Conservation (phyloP, 1,140 invertebrate species). For the Drosophila saltans region DNA sequence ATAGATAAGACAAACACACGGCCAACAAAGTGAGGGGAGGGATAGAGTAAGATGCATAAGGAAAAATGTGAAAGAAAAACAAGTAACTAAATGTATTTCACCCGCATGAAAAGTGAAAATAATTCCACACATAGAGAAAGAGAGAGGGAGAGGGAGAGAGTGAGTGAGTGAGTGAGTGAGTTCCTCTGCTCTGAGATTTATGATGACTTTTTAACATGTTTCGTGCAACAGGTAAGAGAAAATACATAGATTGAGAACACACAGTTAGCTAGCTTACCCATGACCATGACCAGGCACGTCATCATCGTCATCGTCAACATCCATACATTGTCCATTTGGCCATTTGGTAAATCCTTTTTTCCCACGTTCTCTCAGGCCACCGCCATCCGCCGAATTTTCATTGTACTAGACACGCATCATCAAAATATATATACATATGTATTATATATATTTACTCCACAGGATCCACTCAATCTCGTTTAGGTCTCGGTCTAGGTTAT, state of each 20-base stretch:
- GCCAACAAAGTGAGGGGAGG: constrained; percentile 7
- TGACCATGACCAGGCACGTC: constrained; percentile 64
- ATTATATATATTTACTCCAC: not conserved
- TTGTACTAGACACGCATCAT: constrained; percentile 58
- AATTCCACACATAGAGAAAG: constrained; percentile 20
- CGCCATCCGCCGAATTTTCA: constrained; percentile 38
- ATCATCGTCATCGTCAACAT: constrained; percentile 25
- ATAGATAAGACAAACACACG: constrained; percentile 68
- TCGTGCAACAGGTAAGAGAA: constrained; percentile 69
- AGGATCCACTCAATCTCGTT: constrained; percentile 22
- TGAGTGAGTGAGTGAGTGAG: not conserved
- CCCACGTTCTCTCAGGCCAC: constrained; percentile 68
- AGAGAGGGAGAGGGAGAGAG: constrained; percentile 1
- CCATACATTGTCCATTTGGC: constrained; percentile 14
- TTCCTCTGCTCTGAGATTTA: constrained; percentile 63
- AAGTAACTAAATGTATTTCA: constrained; percentile 15
- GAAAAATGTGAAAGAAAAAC: not conserved
- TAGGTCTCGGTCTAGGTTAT: not conserved
- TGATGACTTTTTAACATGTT: constrained; percentile 80
- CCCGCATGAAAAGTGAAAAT: constrained; percentile 67
- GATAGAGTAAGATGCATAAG: constrained; percentile 8
- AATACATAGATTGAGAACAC: constrained; percentile 32
- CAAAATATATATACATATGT: constrained; percentile 2
- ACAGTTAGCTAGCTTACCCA: constrained; percentile 33
- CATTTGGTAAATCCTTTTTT: constrained; percentile 79